Evolutionary conservation across 2,797 vertebrate species (phyloP).

Genomic region (Threskiornis aethiopicus): DNA sequence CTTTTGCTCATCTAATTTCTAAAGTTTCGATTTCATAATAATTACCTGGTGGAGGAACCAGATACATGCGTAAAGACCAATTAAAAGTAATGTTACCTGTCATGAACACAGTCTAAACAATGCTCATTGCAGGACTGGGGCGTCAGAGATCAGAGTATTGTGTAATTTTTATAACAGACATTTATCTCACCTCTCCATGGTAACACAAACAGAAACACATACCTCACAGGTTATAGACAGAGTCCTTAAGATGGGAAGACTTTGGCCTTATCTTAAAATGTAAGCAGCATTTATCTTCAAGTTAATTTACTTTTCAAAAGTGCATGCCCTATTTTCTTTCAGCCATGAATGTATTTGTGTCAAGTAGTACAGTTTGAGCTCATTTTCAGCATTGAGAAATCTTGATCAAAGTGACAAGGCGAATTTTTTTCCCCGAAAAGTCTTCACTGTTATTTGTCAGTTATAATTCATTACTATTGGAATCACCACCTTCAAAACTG

Average conservation of each 20-base stretch:
- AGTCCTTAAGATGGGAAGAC: neutral
- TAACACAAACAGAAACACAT: conserved; percentile 2
- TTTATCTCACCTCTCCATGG: neutral
- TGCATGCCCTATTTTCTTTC: neutral
- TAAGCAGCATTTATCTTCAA: neutral
- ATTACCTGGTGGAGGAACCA: neutral
- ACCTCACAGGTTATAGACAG: neutral
- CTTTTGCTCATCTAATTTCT: neutral
- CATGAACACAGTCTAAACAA: neutral
- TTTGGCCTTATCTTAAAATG: conserved; percentile 8
- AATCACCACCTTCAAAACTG: neutral
- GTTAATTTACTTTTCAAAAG: neutral
- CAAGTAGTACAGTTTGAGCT: neutral
- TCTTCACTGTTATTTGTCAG: neutral
- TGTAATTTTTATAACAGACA: neutral
- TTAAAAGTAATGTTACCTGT: neutral
- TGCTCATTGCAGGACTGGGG: neutral
- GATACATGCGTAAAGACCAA: neutral
- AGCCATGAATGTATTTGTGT: neutral
- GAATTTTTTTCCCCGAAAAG: neutral
- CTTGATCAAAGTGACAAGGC: neutral
- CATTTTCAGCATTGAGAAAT: neutral
- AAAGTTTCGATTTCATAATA: neutral
- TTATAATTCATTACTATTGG: neutral
- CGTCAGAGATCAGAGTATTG: neutral